Percentiles rank a stretch among this genome's conserved stretches.
Evolutionary conservation across 1,140 invertebrate species (phyloP).

Genomic region (Portunus trituberculatus): DNA sequence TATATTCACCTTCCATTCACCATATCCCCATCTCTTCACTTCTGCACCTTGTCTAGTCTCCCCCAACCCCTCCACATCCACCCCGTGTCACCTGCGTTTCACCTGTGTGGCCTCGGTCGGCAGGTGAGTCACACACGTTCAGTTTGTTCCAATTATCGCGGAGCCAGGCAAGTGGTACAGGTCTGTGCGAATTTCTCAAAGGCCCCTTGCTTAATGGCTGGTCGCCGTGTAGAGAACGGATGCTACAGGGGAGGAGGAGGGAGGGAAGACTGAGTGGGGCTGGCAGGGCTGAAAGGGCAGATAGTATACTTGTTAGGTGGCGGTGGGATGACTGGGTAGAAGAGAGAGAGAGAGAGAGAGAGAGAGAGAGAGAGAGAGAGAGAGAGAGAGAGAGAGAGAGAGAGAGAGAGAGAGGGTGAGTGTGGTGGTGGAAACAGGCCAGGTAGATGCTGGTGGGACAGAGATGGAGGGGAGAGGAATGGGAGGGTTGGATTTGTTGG

Average conservation of each 20-base stretch:
- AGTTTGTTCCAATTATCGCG: neutral
- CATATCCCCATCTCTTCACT: neutral
- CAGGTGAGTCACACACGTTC: constrained; percentile 5
- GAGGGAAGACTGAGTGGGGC: neutral
- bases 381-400: neutral
- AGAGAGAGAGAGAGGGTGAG: neutral
- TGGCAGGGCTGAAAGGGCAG: neutral
- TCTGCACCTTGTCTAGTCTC: neutral
- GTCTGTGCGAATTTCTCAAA: neutral
- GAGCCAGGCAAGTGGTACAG: neutral
- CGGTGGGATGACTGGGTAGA: neutral
- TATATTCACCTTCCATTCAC: neutral
- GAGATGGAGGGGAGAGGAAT: neutral
- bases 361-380: neutral
- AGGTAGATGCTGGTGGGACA: neutral
- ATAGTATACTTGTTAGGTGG: neutral
- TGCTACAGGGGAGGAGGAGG: neutral
- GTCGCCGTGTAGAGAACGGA: neutral
- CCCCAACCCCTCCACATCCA: neutral
- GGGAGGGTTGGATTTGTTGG: too few relatives aligned
- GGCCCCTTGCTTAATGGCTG: neutral
- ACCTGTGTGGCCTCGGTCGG: neutral
- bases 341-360: neutral
- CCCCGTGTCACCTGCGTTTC: neutral
- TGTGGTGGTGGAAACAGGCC: neutral